These are phyloP conservation scores for Rhagonycha fulva DNA, from an alignment of 2,888 invertebrate species.

Conservation along the genomic window DNA sequence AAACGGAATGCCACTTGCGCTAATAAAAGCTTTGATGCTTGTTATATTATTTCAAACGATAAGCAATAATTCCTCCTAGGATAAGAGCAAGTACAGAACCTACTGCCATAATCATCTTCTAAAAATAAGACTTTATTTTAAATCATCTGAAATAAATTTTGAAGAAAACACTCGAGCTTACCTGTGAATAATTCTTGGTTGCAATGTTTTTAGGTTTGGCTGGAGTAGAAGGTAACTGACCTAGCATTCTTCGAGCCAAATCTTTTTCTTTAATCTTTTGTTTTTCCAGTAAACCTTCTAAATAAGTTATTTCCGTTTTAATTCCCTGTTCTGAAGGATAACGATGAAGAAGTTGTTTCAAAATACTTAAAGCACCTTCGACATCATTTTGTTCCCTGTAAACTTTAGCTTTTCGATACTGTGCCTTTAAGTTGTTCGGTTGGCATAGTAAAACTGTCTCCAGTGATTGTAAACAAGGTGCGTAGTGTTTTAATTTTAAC, in stretches of 20 bases:
- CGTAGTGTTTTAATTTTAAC: slow-evolving; percentile 83
- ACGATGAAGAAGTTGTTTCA: slow-evolving; percentile 65
- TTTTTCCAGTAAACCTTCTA: slow-evolving; percentile 46
- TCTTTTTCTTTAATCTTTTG: slow-evolving; percentile 58
- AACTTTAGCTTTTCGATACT: slow-evolving; percentile 83
- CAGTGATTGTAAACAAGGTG: slow-evolving; percentile 82
- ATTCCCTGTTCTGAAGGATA: slow-evolving; percentile 65
- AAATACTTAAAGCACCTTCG: slow-evolving; percentile 68
- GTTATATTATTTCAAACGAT: not conserved
- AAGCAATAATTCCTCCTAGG: not conserved
- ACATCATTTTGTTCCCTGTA: slow-evolving; percentile 71
- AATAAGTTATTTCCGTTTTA: slow-evolving; percentile 55
- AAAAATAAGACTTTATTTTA: not conserved
- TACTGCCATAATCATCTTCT: not conserved
- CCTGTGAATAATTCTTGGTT: not conserved
- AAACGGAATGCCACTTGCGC: not conserved
- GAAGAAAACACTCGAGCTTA: not conserved
- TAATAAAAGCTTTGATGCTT: not conserved
- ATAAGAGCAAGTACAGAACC: not conserved
- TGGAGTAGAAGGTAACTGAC: slow-evolving; percentile 7
- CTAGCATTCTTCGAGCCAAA: slow-evolving; percentile 60
- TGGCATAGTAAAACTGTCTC: slow-evolving; percentile 82
- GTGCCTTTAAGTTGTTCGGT: slow-evolving; percentile 87
- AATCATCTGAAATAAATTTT: not conserved
- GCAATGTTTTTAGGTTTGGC: not conserved